Evolutionary conservation across 2,888 invertebrate genomes (phyloP), one percentile per base, ranked within the genome.

Genomic region (Cyclophora punctaria): DNA sequence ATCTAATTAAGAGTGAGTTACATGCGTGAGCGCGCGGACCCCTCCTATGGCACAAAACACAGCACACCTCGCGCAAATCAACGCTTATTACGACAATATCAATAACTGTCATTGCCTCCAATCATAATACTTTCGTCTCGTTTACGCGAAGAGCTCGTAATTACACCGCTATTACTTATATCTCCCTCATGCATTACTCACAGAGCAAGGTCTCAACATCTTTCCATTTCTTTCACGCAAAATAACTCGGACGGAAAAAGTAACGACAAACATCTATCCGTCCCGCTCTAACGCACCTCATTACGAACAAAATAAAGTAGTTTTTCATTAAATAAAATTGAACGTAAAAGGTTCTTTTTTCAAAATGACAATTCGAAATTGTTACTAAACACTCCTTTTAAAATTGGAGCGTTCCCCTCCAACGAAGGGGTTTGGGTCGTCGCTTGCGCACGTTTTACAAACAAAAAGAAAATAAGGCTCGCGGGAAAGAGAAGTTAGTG

Each of bases 401-500:
- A 74, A 78, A 76, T 78, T 75, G 73, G 69, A 73, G 61, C 65
- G 69, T 69, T 76, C 77, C 76, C 73, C 76, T 67, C 71, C 72
- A 66, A 59, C 66, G 67, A 64, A 64, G 71, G 69, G 77, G 74
- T 71, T 74, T 77, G 73, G 79, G 74, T 73, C 67, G 71, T 71
- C 71, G 71, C 81, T 67, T 66, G 75, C 77, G 79, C 76, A 69
- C 73, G 76, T 75, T 77, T 77, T 77, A 60, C 59, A 60, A 72
- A 69, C 78, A 86, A 80, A 85, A 84, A 78, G 64, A 79, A 84
- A 83, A 80, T 75, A 80, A 82, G 75, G 71, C 77, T 75, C 68
- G 84, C 73, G 78, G 75, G 87, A 88, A 86, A 87, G 87, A 87
- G 87, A 86, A 84, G 80, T 73, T 83, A 64, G 74, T 69, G 71